Conservation (phyloP, 2,888 invertebrate species). For the Notodonta ziczac region DNA sequence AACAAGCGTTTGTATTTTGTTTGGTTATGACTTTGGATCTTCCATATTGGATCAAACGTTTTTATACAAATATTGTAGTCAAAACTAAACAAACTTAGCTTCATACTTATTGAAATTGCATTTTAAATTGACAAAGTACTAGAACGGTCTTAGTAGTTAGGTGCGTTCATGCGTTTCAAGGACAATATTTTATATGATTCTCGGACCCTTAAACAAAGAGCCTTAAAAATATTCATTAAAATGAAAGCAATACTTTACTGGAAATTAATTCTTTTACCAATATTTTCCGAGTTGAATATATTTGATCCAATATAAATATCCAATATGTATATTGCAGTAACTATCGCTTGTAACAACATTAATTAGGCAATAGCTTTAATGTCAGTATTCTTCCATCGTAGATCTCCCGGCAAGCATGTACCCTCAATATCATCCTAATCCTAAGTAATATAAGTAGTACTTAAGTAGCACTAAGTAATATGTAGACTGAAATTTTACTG, state of each 20-base stretch:
- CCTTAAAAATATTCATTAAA: too few relatives aligned
- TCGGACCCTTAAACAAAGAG: too few relatives aligned
- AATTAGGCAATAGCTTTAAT: background rate
- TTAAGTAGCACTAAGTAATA: slow-evolving; percentile 7
- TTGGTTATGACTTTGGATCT: slow-evolving; percentile 7
- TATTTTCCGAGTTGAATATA: background rate
- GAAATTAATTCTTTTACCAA: background rate
- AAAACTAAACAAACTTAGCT: too few relatives aligned
- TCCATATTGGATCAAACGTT: slow-evolving; percentile 6
- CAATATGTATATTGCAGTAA: background rate
- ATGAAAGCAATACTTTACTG: too few relatives aligned
- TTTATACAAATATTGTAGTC: background rate
- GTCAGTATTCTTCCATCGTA: background rate
- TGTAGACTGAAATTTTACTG: background rate
- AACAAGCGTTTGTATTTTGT: slow-evolving; percentile 27
- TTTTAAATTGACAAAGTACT: too few relatives aligned
- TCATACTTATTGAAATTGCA: too few relatives aligned
- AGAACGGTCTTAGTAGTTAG: too few relatives aligned
- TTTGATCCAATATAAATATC: slow-evolving; percentile 1
- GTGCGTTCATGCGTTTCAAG: too few relatives aligned
- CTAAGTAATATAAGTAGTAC: slow-evolving; percentile 4
- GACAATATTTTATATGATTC: too few relatives aligned
- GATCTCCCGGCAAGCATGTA: background rate
- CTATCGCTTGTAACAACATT: background rate
- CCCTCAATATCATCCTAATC: slow-evolving; percentile 2